Evolutionary conservation across 2,113 vertebrate genomes (phyloP).

Genomic region (Ursus arctos): DNA sequence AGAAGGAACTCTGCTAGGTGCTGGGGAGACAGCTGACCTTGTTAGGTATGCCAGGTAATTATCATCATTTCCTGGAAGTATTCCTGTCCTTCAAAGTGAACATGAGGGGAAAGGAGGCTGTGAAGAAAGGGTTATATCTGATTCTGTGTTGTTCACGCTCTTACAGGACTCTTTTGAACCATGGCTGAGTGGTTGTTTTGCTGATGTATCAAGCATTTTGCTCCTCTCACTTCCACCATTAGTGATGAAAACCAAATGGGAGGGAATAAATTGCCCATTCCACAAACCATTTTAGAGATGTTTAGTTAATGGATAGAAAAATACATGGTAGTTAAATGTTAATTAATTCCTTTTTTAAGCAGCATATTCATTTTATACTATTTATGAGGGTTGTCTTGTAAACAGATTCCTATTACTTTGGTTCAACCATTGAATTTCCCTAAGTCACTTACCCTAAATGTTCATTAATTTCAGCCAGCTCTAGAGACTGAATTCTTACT

Average conservation of each 20-base stretch:
- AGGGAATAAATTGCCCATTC: constrained; percentile 70
- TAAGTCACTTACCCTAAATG: constrained; percentile 68
- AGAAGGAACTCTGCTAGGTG: not conserved
- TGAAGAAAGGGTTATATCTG: not conserved
- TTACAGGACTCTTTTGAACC: not conserved
- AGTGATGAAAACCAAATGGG: constrained; percentile 53
- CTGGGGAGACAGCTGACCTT: not conserved
- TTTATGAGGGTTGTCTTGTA: constrained; percentile 74
- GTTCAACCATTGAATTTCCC: constrained; percentile 72
- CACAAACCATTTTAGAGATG: constrained; percentile 65
- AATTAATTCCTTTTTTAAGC: constrained; percentile 78
- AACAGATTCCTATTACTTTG: constrained; percentile 75
- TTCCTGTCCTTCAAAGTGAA: not conserved
- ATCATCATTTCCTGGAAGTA: not conserved
- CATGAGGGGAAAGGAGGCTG: not conserved
- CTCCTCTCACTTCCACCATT: constrained; percentile 38
- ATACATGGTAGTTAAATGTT: constrained; percentile 79
- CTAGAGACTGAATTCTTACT: constrained; percentile 59
- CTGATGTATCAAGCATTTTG: constrained; percentile 46
- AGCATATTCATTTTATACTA: constrained; percentile 79
- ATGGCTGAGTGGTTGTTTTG: not conserved
- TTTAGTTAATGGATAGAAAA: constrained; percentile 80
- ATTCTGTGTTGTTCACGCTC: not conserved
- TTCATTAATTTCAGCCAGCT: constrained; percentile 71
- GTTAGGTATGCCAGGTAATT: not conserved